phyloP scores from a whole-genome alignment of 1,140 invertebrate genomes.

The Bombus ignitus region DNA sequence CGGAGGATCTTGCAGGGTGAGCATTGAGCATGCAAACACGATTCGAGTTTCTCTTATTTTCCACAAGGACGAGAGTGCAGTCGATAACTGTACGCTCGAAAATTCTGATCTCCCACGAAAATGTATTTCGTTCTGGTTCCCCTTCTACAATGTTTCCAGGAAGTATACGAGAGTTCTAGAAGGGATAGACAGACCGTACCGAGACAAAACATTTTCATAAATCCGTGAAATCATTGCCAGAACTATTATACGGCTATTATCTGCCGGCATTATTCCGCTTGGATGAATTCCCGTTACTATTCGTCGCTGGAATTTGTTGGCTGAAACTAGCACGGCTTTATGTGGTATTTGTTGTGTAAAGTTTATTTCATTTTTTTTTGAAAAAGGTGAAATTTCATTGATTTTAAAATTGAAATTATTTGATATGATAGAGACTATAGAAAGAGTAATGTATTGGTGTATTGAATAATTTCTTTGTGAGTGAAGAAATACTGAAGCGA shows the following conservation, averaged over 20 bases:
- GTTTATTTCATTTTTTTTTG: neutral
- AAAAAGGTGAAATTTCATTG: neutral
- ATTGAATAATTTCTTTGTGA: too few species aligned
- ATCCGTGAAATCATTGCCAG: constrained; percentile 54
- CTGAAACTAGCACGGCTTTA: neutral
- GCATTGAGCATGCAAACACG: constrained; percentile 60
- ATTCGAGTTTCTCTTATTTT: constrained; percentile 23
- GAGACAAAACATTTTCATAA: constrained; percentile 54
- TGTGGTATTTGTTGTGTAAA: neutral
- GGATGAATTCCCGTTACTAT: neutral
- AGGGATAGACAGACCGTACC: neutral
- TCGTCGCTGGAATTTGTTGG: constrained; percentile 11
- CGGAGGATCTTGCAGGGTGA: constrained; percentile 91
- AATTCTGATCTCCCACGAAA: constrained; percentile 46
- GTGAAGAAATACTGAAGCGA: too few species aligned
- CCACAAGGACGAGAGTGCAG: constrained; percentile 5
- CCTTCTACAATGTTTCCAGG: too few species aligned
- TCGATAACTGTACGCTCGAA: constrained; percentile 42
- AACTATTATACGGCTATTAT: constrained; percentile 9
- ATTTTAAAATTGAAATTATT: neutral
- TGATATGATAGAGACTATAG: too few species aligned
- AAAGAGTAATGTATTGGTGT: too few species aligned
- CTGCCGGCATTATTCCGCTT: neutral
- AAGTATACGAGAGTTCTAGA: neutral
- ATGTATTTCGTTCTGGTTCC: neutral